Base-by-base conservation (phyloP, 2,113 vertebrate genomes). In the Willisornis vidua region DNA sequence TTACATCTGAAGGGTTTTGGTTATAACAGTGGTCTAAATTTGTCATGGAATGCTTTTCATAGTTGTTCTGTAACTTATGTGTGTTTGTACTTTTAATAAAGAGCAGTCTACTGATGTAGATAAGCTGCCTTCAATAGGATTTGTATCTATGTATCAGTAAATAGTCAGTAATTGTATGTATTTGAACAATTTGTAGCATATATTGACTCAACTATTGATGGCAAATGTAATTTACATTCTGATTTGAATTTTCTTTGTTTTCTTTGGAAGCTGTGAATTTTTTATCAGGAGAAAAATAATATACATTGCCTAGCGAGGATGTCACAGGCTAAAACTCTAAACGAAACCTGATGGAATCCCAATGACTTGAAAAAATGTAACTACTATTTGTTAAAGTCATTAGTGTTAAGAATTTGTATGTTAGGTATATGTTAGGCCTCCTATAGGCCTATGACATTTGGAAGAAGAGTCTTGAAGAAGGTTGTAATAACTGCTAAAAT, bases 401-500 rank as follows among this genome's bases (percentile, higher is more conserved):
- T 33, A 86, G 55, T 95, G 94, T 88, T 91, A 68, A 52, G 67
- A 66, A 77, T 49, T 89, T 74, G 22, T 87, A 46, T 80, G 54
- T 31, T 43, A 19, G 43, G 37, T 95, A 35, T 91, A 51, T 96
- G 83, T 90, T 91, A 96, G 46, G 51, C 66, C 55, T 97, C 74
- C 88, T 93, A 28, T 88, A 89, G 61, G 13, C 65, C 41, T 89
- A 3, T 90, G 74, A 67, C 75, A 91, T 92, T 92, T 95, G 65
- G 49, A 58, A 90, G 78, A 90, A 96, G 37, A 65, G 57, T 76
- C 70, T 89, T 89, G 49, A 63, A 78, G 72, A 91, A 87, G 86
- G 61, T 86, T 59, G 19, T 94, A 89, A 87, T 94, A 83, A 95
- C 85, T 95, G 83, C 67, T 96, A 63, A 96, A 94, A 66, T 92